Evolutionary conservation across 64 coral and sea anemone species (phyloP).

Genomic region (Porites lutea): DNA sequence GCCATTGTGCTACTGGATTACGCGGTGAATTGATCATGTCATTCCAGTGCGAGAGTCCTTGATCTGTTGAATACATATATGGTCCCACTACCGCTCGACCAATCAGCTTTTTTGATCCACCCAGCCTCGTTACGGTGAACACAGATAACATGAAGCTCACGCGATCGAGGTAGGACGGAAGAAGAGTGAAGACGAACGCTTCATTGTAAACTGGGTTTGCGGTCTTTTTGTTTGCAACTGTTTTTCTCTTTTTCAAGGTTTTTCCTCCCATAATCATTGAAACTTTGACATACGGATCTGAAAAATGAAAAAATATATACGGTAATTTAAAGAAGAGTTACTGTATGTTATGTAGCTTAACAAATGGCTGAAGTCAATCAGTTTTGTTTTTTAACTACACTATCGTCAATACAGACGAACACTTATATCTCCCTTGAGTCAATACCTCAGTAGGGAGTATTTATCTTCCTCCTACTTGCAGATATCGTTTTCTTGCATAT

Average conservation of each 20-base stretch:
- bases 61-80: constrained; percentile 90
- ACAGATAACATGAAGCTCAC: constrained; percentile 90
- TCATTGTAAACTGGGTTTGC: constrained; percentile 81
- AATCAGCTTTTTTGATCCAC: constrained; percentile 79
- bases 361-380: no score
- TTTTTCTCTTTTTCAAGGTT: constrained; percentile 83
- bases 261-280: constrained; percentile 94
- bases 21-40: constrained; percentile 86
- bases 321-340: no score
- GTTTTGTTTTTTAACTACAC: no score
- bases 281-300: constrained; percentile 90
- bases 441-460: no score
- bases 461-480: no score
- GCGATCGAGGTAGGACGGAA: constrained; percentile 61
- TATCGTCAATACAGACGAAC: no score
- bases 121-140: constrained; percentile 39
- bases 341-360: no score
- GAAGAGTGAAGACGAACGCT: constrained; percentile 86
- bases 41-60: constrained; percentile 92
- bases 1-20: constrained; percentile 87
- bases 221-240: constrained; percentile 58
- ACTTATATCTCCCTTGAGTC: no score
- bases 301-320: background rate
- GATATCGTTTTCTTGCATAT: no score
- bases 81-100: constrained; percentile 89